These are phyloP conservation scores for Tenualosa ilisha DNA, from an alignment of 2,797 vertebrate genomes.

Conservation along the genomic window DNA sequence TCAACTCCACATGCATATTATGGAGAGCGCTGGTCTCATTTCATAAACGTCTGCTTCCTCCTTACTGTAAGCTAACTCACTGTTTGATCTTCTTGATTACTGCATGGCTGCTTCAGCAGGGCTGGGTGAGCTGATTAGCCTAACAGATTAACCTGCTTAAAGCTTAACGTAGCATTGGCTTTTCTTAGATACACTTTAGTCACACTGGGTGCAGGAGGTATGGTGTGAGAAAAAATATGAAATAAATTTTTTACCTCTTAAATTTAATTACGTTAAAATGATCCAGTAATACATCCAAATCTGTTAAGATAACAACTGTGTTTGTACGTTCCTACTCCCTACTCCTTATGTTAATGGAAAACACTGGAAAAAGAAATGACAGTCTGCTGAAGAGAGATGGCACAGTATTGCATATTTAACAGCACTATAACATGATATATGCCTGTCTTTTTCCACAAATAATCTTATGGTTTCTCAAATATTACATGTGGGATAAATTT, in stretches of 20 bases:
- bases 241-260: too few species aligned
- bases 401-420: not conserved
- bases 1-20: not conserved
- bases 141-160: not conserved
- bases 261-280: not conserved
- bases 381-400: not conserved
- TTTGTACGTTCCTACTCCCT: not conserved
- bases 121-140: conserved; percentile 1
- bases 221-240: not conserved
- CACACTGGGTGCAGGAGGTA: not conserved
- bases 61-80: not conserved
- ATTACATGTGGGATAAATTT: not conserved
- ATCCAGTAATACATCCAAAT: not conserved
- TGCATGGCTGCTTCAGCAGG: not conserved
- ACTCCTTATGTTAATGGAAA: not conserved
- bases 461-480: not conserved
- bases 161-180: not conserved
- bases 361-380: not conserved
- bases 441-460: not conserved
- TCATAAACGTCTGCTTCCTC: not conserved
- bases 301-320: not conserved
- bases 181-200: not conserved
- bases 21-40: not conserved
- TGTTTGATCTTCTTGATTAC: not conserved
- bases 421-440: not conserved